A percentile compares a stretch with the other conserved stretches of the same genome.
These are phyloP conservation scores for Ferrisia virgata DNA, from an alignment of 2,888 invertebrate genomes.

Conservation along the genomic window DNA sequence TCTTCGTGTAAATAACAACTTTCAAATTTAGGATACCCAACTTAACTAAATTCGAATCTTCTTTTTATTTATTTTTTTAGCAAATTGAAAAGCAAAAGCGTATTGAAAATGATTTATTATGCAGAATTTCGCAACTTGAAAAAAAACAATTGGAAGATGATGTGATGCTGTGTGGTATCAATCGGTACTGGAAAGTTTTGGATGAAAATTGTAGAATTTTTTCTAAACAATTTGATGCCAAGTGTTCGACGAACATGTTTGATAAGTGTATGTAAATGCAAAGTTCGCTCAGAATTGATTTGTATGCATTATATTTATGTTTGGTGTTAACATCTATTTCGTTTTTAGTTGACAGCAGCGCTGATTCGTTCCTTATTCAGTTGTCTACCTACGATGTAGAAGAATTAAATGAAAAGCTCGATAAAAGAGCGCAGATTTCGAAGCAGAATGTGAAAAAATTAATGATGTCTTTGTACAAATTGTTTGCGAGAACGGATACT, in stretches of 20 bases:
- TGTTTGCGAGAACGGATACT: slow-evolving; percentile 1
- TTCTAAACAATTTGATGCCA: slow-evolving; percentile 29
- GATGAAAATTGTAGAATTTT: slow-evolving; percentile 40
- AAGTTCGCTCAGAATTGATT: no score
- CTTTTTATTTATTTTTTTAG: not conserved
- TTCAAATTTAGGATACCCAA: no score
- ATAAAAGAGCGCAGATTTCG: slow-evolving; percentile 30
- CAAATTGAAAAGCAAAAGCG: slow-evolving; percentile 37
- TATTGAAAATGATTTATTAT: slow-evolving; percentile 3
- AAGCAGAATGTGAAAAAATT: slow-evolving; percentile 35
- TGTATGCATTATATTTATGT: no score
- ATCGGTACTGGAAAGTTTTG: slow-evolving; percentile 39
- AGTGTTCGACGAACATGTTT: not conserved
- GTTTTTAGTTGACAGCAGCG: slow-evolving; percentile 19
- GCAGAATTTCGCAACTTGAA: slow-evolving; percentile 34
- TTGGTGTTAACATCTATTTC: no score
- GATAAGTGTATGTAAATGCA: slow-evolving; percentile 5
- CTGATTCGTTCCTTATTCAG: slow-evolving; percentile 37
- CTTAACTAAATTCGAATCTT: no score
- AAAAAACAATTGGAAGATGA: slow-evolving; percentile 40
- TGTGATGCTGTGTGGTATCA: slow-evolving; percentile 35
- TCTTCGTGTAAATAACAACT: not conserved
- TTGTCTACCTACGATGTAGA: slow-evolving; percentile 36
- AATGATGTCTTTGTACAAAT: slow-evolving; percentile 3
- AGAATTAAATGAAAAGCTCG: slow-evolving; percentile 39